Evolutionary conservation across 1,140 invertebrate genomes (phyloP), one percentile per base, ranked within the genome.

Genomic region (Helicoverpa zea): DNA sequence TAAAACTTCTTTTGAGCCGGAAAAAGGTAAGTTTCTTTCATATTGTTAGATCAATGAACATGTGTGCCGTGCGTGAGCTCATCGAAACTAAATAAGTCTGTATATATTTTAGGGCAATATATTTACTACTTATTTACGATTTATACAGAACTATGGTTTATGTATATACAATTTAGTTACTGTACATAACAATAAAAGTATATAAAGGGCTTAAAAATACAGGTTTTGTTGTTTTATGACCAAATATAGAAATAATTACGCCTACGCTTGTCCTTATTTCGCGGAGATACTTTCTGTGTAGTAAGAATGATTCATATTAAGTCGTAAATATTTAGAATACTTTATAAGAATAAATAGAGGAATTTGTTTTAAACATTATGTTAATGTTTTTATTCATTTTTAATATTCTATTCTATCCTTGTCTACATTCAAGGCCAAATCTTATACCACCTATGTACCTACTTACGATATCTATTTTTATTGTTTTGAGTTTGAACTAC

Each of bases 11-110:
- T 51, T 76, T 18, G 3, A 23, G 13, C 13, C 58, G 11, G 43
- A 14, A 76, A 63, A 76, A 49, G 73, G 56, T 61, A 29, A 63
- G 43, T 29, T 35, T 76, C 10, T 51, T 23, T 76, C 12, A n/a
- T n/a, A 49, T 63, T 76, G 43, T 49, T 63, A 1, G 16, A 51
- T 76, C 43, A 29, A 76, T 51, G 5, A 51, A 30, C 73, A 76
- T 76, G 73, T 76, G 73, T 29, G 35, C 35, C 35, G 35, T 9
- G 43, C 7, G 56, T 75, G 73, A 76, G 73, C 11, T 76, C 73
- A 76, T 52, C 58, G 14, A 2, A 11, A 2, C 16, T 64, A 11
- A 23, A 68, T 1, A 18, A 2, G 3, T 49, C n/a, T 68, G 12
- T 68, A 68, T 43, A 9, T 43, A 43, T 9, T 43, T 43, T 43